These are phyloP conservation scores for Drosophila persimilis DNA, from an alignment of 1,140 invertebrate genomes.

Conservation along the genomic window DNA sequence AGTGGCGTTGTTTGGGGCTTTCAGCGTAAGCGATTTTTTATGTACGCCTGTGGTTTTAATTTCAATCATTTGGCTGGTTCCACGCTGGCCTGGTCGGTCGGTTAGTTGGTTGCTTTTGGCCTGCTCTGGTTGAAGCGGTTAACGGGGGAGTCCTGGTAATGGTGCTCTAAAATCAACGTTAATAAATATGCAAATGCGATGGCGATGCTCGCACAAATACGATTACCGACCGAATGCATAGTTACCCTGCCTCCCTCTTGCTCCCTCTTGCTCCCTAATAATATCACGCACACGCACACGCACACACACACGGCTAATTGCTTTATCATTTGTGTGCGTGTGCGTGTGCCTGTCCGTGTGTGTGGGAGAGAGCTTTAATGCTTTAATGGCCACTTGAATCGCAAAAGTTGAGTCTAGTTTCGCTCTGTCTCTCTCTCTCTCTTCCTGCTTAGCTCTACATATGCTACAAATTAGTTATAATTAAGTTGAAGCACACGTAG, in stretches of 20 bases:
- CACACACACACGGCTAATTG: constrained; percentile 53
- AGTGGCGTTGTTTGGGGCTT: constrained; percentile 24
- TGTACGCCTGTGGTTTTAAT: constrained; percentile 77
- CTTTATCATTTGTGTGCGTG: constrained; percentile 56
- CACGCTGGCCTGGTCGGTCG: constrained; percentile 35
- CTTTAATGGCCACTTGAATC: constrained; percentile 77
- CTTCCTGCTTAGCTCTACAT: constrained; percentile 28
- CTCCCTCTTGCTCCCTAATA: constrained; percentile 30
- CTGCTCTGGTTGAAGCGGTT: background rate
- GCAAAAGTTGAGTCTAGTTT: constrained; percentile 62
- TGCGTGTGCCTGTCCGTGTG: constrained; percentile 8
- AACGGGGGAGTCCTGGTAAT: constrained; percentile 1
- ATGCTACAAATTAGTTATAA: constrained; percentile 80
- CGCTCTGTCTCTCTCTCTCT: background rate
- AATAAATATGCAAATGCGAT: constrained; percentile 76
- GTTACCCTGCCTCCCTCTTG: constrained; percentile 27
- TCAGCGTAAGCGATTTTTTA: constrained; percentile 80
- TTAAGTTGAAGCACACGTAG: constrained; percentile 74
- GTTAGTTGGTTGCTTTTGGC: constrained; percentile 31
- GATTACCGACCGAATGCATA: constrained; percentile 40
- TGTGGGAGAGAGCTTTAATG: constrained; percentile 52
- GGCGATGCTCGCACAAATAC: constrained; percentile 48
- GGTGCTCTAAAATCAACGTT: constrained; percentile 64
- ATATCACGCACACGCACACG: background rate
- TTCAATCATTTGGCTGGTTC: constrained; percentile 72